Percentiles rank a stretch among this genome's conserved stretches.
Evolutionary conservation across 2,797 vertebrate genomes (phyloP).

Genomic region (Mycteria americana): DNA sequence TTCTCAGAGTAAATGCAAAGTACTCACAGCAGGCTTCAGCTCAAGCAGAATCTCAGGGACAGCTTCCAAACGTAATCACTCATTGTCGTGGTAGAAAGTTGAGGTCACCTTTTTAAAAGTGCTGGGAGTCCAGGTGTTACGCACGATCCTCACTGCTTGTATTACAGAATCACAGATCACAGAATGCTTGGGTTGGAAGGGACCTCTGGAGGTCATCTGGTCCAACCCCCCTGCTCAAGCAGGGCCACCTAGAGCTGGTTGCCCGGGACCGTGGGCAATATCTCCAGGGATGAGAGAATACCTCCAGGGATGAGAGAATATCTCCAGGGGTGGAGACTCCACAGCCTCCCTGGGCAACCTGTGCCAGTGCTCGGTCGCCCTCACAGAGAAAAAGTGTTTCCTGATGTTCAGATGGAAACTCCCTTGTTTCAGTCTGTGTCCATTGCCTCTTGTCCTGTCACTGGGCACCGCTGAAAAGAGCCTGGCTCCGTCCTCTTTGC

Average conservation of each 20-base stretch:
- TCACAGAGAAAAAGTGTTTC: neutral
- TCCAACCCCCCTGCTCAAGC: neutral
- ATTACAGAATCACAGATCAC: neutral
- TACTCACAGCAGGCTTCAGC: neutral
- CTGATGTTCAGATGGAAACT: neutral
- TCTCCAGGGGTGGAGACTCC: neutral
- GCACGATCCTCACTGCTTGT: neutral
- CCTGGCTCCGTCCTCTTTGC: neutral
- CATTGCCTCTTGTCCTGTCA: neutral
- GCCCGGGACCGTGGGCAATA: neutral
- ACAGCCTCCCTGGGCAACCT: neutral
- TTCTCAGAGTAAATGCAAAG: conserved; percentile 52
- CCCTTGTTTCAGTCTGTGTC: neutral
- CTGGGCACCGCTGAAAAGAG: neutral
- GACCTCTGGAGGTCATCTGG: neutral
- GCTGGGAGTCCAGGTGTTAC: neutral
- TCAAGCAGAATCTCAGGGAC: conserved; percentile 24
- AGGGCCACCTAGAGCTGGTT: neutral
- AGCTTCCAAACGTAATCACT: conserved; percentile 9
- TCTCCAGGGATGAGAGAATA: neutral
- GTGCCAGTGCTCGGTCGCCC: neutral
- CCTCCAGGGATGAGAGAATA: neutral
- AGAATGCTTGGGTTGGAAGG: neutral
- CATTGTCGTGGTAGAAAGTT: neutral
- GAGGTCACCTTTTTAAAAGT: neutral